Evolutionary conservation across 53 echinoderm and acorn worm species (phyloP).

Genomic region (Arbacia lixula): DNA sequence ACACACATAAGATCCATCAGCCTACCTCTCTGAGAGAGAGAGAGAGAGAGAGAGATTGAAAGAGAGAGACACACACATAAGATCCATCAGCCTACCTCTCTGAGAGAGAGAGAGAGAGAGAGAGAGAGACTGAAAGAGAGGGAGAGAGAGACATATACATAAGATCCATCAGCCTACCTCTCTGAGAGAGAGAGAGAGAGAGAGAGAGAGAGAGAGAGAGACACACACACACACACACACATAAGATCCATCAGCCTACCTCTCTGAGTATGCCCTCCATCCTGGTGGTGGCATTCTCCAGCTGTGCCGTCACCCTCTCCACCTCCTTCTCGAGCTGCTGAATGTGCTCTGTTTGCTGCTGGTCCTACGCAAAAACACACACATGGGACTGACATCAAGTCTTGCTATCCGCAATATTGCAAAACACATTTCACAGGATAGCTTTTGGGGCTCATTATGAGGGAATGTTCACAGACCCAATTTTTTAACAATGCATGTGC

Average conservation of each 20-base stretch:
- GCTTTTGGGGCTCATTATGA: no score
- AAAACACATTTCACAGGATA: no score
- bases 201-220: not conserved
- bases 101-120: not conserved
- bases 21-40: no score
- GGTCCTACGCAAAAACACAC: no score
- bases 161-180: slow-evolving; percentile 63
- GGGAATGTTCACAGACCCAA: no score
- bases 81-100: not conserved
- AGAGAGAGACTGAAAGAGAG: not conserved
- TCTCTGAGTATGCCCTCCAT: slow-evolving; percentile 70
- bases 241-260: slow-evolving; percentile 48
- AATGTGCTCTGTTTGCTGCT: slow-evolving; percentile 71
- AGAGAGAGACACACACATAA: no score
- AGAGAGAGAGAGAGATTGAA: no score
- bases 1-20: no score
- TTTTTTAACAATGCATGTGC: no score
- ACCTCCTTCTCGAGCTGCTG: slow-evolving; percentile 69
- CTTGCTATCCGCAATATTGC: no score
- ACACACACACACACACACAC: not conserved
- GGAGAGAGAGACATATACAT: not conserved
- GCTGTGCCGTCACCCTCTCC: slow-evolving; percentile 54
- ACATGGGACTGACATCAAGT: no score
- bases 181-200: slow-evolving; percentile 2
- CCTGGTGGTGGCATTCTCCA: slow-evolving; percentile 61